These are phyloP conservation scores for Desmodus rotundus DNA, from an alignment of 2,113 vertebrate species.

Conservation along the genomic window DNA sequence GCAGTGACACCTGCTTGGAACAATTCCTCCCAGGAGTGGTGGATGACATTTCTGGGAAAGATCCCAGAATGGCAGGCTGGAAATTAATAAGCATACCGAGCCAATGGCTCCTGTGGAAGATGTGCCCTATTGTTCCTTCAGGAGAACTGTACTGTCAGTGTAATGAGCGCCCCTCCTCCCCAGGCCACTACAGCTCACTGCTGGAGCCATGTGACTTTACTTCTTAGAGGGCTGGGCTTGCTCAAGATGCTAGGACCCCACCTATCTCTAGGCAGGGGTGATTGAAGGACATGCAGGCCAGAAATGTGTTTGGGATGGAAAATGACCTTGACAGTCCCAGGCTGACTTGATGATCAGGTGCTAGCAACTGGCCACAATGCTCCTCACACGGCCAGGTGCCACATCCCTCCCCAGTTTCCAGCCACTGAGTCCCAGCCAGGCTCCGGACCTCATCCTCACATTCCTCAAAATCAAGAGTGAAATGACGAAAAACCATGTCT, in stretches of 20 bases:
- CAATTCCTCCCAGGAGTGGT: slow-evolving; percentile 61
- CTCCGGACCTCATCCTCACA: background rate
- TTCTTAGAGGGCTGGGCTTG: background rate
- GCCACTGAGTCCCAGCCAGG: background rate
- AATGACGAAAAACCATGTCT: too few relatives aligned
- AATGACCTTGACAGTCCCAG: background rate
- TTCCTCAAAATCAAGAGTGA: too few relatives aligned
- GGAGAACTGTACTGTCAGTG: slow-evolving; percentile 32
- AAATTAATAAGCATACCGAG: slow-evolving; percentile 52
- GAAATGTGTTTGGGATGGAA: background rate
- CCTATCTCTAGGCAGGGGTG: background rate
- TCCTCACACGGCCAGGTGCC: background rate
- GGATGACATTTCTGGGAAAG: slow-evolving; percentile 68
- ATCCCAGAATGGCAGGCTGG: slow-evolving; percentile 58
- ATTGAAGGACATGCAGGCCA: background rate
- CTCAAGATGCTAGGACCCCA: slow-evolving; percentile 1
- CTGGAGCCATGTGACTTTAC: slow-evolving; percentile 1
- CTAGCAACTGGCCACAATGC: background rate
- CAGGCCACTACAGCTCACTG: background rate
- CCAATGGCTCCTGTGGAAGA: slow-evolving; percentile 38
- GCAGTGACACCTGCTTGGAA: slow-evolving; percentile 53
- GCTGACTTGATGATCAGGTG: background rate
- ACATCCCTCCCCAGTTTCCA: background rate
- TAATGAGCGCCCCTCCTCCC: slow-evolving; percentile 34
- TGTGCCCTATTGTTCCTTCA: slow-evolving; percentile 35